Base-by-base conservation (phyloP, 2,888 invertebrate genomes). In the Dolomedes plantarius region DNA sequence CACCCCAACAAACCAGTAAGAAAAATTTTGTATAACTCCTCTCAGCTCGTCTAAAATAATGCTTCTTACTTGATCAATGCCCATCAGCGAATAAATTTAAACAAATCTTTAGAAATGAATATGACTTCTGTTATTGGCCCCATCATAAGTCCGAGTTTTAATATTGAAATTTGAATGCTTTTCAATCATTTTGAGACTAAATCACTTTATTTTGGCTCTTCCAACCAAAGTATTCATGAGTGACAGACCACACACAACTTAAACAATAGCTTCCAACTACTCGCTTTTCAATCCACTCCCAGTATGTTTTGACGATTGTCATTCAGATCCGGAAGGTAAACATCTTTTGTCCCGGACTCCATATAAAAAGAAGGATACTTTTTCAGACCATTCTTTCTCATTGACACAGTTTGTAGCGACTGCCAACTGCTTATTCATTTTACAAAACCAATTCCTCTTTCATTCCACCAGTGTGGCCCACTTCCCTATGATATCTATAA, bases 391-490 rank as follows among this genome's bases (percentile, higher is more conserved):
- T 36, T 62, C 68, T 50, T 41, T 80, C 23, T 62, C 56, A 41
- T 69, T 75, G 81, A 75, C 75, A 80, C 80, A 68, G 67, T 80
- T 67, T 50, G 50, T 67, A 31, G 56, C 27, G 27, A 23, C 56
- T 32, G n/a, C 39, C 39, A 41, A 2, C 19, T 19, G 62, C 31
- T 71, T 72, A 67, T 67, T 67, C 36, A 31, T 67, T 67, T 67
- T 32, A 31, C 32, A 32, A 67, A 32, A 32, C 11, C 32, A 28
- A 67, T 67, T 36, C 67, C 32, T 31, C 29, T 65, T 31, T 29
- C 65, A 29, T 13, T 29, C 19, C 5, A 19, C 9, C n/a, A 6
- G 56, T 7, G 19, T 41, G 81, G 74, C 32, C 62, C 69, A 62
- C 29, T 81, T 81, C 29, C 74, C 56, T 74, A 23, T 74, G 68